These are phyloP conservation scores for Calephelis nemesis DNA, from an alignment of 1,140 invertebrate genomes.

Conservation along the genomic window DNA sequence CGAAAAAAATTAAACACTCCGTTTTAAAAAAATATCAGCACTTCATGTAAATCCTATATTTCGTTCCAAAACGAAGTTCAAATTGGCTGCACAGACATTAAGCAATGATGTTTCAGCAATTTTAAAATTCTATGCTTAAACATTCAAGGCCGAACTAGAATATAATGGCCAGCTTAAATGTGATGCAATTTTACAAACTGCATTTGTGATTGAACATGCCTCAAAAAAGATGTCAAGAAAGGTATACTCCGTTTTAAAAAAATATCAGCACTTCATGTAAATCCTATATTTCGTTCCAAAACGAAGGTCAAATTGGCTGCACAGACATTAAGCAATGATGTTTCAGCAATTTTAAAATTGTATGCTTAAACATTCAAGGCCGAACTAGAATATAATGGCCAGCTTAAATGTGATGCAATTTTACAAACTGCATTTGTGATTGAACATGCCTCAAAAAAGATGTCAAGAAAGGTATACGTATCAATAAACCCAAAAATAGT, in stretches of 20 bases:
- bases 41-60: constrained; percentile 27
- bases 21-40: constrained; percentile 28
- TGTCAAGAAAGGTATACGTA: not conserved
- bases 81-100: constrained; percentile 33
- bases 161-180: not conserved
- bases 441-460: constrained; percentile 1
- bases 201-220: constrained; percentile 23
- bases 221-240: not conserved
- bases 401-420: constrained; percentile 24
- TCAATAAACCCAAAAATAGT: not conserved
- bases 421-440: constrained; percentile 30
- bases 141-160: not conserved
- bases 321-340: no score
- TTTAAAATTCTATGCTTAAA: constrained; percentile 28
- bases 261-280: no score
- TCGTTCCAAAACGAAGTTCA: constrained; percentile 32
- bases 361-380: constrained; percentile 10
- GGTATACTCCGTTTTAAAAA: no score
- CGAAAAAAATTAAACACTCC: constrained; percentile 22
- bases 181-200: constrained; percentile 31
- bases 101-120: constrained; percentile 30
- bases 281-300: no score
- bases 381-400: no score
- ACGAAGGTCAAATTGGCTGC: no score
- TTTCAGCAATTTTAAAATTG: constrained; percentile 32